Percentiles rank a stretch among this genome's conserved stretches.
Conservation (phyloP, 2,888 invertebrate species). For the Didymodactylos carnosus region DNA sequence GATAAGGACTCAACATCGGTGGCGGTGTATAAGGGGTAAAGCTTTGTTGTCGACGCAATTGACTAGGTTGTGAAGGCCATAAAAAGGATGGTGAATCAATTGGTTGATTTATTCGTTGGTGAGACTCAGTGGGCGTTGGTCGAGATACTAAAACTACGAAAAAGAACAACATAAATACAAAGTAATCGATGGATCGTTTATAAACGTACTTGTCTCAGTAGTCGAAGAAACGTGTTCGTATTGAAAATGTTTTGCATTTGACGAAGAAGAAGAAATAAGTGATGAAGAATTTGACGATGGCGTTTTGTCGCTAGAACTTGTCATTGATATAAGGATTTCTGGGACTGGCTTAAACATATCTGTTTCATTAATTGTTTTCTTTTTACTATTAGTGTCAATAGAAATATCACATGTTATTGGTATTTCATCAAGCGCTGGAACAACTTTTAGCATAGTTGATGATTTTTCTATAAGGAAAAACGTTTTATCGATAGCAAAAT, state of each 20-base stretch:
- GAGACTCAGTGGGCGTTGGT: too few relatives aligned
- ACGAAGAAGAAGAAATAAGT: neutral
- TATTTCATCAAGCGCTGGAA: neutral
- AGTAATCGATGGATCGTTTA: too few relatives aligned
- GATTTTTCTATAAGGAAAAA: neutral
- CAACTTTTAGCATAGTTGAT: neutral
- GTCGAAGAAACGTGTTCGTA: neutral
- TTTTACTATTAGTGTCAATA: too few relatives aligned
- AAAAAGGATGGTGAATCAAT: neutral
- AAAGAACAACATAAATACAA: too few relatives aligned
- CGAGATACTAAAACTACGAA: too few relatives aligned
- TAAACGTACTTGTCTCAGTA: too few relatives aligned
- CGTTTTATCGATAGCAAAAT: too few relatives aligned
- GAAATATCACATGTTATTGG: neutral
- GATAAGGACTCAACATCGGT: slow-evolving; percentile 74
- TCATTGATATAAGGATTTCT: too few relatives aligned
- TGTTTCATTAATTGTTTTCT: too few relatives aligned
- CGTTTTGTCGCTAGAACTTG: too few relatives aligned
- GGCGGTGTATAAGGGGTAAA: slow-evolving; percentile 56
- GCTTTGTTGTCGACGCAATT: neutral
- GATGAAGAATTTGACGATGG: neutral
- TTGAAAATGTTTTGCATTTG: neutral
- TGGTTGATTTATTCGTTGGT: too few relatives aligned
- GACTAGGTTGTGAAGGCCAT: neutral
- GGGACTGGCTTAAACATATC: too few relatives aligned